Conservation (phyloP, 2,888 invertebrate species). For the Hipparchia sbordonii region DNA sequence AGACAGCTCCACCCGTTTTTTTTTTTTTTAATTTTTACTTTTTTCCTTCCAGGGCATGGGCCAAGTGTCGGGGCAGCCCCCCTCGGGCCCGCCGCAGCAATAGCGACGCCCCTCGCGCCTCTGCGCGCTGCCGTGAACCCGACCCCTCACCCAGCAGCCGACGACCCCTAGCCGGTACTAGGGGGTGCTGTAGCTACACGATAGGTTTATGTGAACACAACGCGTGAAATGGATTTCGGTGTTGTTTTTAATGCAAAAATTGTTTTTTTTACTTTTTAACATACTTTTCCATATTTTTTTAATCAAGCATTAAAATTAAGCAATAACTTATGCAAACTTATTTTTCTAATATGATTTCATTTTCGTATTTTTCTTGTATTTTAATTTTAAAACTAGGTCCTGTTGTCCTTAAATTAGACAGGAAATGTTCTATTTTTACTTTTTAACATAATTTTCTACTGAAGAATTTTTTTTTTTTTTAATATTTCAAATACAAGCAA, state of each 20-base stretch:
- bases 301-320: too few relatives aligned
- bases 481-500: too few relatives aligned
- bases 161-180: constrained; percentile 43
- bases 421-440: not conserved
- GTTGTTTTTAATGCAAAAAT: constrained; percentile 1
- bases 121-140: constrained; percentile 48
- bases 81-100: constrained; percentile 71
- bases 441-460: not conserved
- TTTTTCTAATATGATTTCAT: too few relatives aligned
- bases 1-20: too few relatives aligned
- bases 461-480: not conserved
- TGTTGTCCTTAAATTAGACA: not conserved
- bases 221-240: constrained; percentile 1
- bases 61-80: constrained; percentile 73
- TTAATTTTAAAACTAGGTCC: not conserved
- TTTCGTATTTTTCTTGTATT: not conserved
- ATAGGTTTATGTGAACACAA: not conserved
- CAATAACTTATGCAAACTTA: too few relatives aligned
- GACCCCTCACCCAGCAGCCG: constrained; percentile 33
- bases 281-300: not conserved
- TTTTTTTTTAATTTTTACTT: too few relatives aligned
- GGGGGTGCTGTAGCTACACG: constrained; percentile 21
- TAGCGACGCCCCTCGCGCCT: constrained; percentile 64
- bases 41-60: constrained; percentile 66
- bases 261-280: not conserved